Evolutionary conservation across 1,140 invertebrate species (phyloP), one percentile per base, ranked within the genome.

Genomic region (Cydia amplana): DNA sequence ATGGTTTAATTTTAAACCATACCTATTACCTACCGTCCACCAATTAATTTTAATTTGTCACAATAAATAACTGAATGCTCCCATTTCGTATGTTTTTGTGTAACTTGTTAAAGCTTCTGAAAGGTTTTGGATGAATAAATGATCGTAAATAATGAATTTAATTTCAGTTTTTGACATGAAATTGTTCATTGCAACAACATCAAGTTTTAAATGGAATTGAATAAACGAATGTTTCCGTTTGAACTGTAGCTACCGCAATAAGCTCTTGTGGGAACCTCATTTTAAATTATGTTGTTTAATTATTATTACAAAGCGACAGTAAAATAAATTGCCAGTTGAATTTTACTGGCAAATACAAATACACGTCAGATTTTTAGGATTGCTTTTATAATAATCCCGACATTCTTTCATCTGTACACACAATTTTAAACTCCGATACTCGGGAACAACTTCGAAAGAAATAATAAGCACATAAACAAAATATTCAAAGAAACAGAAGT

Each of bases 401-500:
- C 49, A 18, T 18, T 51, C 49, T 18, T 18, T 51, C 16, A 18
- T 43, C 12, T 43, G 1, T 18, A 51, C 4, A 18, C n/a, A 55
- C 51, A n/a, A 55, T 18, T 55, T 18, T n/a, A 55, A 60, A 60
- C 55, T 18, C 12, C 2, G 43, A 51, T 20, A 60, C 55, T 20
- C 43, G 12, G 43, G 4, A 46, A 16, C 43, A 60, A 23, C 55
- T 60, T 60, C 6, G 20, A 60, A 60, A 60, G 55, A 60, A 60
- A 60, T 55, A 55, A 55, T 20, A 60, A 60, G 20, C 18, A 60
- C 28, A 36, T 65, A 65, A 64, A 64, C 63, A 64, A 64, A 64
- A 64, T 64, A 65, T 65, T 28, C 25, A 65, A 65, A 64, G 20
- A 64, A 28, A n/a, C 64, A 65, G n/a, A 65, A 65, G 28, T 64